Base-by-base conservation (phyloP, 1,140 invertebrate genomes). In the Cataglyphis hispanica region DNA sequence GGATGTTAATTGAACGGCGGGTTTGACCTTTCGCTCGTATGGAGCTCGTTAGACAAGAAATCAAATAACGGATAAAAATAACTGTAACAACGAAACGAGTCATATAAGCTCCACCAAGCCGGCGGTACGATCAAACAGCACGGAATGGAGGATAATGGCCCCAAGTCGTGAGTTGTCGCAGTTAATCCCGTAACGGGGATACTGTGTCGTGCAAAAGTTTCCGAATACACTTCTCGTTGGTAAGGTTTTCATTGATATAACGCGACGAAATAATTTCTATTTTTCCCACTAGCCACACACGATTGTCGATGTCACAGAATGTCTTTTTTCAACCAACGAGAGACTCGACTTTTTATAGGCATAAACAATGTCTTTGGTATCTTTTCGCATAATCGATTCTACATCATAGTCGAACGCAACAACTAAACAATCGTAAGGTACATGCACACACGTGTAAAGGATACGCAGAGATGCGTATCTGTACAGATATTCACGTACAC, bases 141-240 rank as follows among this genome's bases (percentile, higher is more conserved):
- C 53, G 78, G 69, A 83, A 83, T n/a, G 67, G 13, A 46, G 78
- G 78, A 74, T 83, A 74, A 83, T 61, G 53, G 66, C 67, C 67
- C n/a, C 78, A 53, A 72, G 67, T 83, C 78, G 67, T 83, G 56
- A 83, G 53, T 83, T 83, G 78, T 83, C 37, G 78, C 67, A 83
- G 78, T 74, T 83, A 83, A 83, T 83, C 56, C 78, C 37, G 27
- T 74, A 72, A 61, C 11, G 53, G 78, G 67, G 53, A 74, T 83
- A 83, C 74, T 83, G 78, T 70, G 66, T 46, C 78, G 37, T 83
- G 66, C 66, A 22, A 40, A 74, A 72, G 40, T 61, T 83, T 74
- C 46, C 37, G 53, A 83, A 53, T 72, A 72, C 37, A 37, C 25
- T 37, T 19, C 4, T 22, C 22, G 31, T 70, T 43, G 67, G 72